Evolutionary conservation across 1,140 invertebrate genomes (phyloP), one percentile per base, ranked within the genome.

Genomic region (Orchestia grillus): DNA sequence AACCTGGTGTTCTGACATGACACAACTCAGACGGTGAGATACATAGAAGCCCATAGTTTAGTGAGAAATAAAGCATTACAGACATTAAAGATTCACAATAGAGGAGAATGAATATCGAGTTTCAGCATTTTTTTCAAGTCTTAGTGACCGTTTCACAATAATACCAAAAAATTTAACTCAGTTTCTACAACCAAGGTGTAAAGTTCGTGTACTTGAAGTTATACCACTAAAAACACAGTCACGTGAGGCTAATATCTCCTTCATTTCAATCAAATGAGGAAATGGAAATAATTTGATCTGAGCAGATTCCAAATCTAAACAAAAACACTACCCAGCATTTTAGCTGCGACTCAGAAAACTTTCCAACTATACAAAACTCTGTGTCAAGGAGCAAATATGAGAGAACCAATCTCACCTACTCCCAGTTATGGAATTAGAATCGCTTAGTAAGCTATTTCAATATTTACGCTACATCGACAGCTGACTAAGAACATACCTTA

Each of bases 391-490:
- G 36, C 47, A 8, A 3, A 23, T 77, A 36, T 28, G 28, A 77
- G 62, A 36, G 28, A 77, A 77, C 62, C 11, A 23, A 77, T 77
- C 62, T 77, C 11, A 77, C 62, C 62, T 77, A 77, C 11, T 19
- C 11, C 36, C 36, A 77, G 62, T 77, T 77, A 77, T 28, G 62
- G 62, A 77, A 77, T 77, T 23, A 77, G 62, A 44, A 88, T 88
- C 28, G 45, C 28, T 88, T 44, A 95, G 28, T 44, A 88, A 95
- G 45, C 44, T 87, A 43, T 43, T 95, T 88, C 42, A 57, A 53
- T 44, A 44, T n/a, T 44, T 95, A 87, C 16, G 95, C 43, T 43
- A 95, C 95, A 87, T 44, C 41, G 95, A 42, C 41, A 41, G 95
- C 53, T 95, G 95, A 57, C 53, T 41, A 42, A 41, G 43, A 1